Base-by-base conservation (phyloP, 2,888 invertebrate species). In the Cephalotes varians region DNA sequence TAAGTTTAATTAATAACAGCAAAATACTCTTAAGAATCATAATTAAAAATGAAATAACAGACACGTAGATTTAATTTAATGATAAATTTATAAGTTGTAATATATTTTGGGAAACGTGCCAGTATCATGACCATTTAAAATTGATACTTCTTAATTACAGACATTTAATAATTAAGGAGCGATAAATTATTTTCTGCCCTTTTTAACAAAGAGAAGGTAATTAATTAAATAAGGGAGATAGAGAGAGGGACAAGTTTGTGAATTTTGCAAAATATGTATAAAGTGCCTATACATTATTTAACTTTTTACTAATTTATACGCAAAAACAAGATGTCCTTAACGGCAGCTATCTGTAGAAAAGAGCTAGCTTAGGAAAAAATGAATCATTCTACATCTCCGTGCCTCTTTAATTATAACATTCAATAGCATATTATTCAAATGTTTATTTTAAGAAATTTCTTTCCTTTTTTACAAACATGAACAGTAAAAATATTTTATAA, bases 21-120 rank as follows among this genome's bases (percentile, higher is more conserved):
- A 31, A 40, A 44, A n/a, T 12, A 31, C 1, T 40, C n/a, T 58
- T 28, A 10, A 34, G 51, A 10, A 76, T 34, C 34, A 60, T 40
- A 60, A 62, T 62, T 64, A n/a, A 37, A 76, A 49, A 64, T n/a
- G 0, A 64, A n/a, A 31, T 28, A 31, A 58, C 21, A 31, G 28
- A 28, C 7, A 40, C n/a, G 15, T 49, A 64, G 9, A 15, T 37
- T 76, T 51, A 37, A 62, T n/a, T 25, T 34, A 73, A 62, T 81
- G 10, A 40, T 56, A 51, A 65, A 58, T 60, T 65, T 60, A 37
- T 67, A 37, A 60, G 40, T 74, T 65, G 28, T 31, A 40, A 25
- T 12, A 56, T 77, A 67, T 71, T 51, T 80, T 82, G 90, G 91
- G 91, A 86, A 88, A 83, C 69, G 91, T 87, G 91, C 90, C 91